phyloP scores from a whole-genome alignment of 2,888 invertebrate genomes.

The Asteroscopus sphinx region DNA sequence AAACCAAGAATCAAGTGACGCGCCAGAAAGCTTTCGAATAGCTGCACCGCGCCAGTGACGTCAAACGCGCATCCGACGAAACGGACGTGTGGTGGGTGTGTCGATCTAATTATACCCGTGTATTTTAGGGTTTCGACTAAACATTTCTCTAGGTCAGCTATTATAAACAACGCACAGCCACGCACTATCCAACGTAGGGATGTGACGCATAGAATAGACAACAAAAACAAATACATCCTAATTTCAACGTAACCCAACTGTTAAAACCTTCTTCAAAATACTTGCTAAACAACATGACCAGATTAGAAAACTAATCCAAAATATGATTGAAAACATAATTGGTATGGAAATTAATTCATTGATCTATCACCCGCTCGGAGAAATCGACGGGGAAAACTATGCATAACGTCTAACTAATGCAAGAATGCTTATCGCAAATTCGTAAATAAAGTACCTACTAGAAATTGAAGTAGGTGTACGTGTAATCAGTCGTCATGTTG shows the following conservation, averaged over 20 bases:
- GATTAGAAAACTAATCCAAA: conserved; percentile 44
- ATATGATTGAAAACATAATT: conserved; percentile 22
- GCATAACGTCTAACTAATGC: conserved; percentile 11
- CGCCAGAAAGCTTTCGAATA: conserved; percentile 24
- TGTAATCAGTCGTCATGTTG: conserved; percentile 23
- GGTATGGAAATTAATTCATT: conserved; percentile 51
- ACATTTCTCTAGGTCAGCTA: conserved; percentile 71
- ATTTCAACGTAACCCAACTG: background rate
- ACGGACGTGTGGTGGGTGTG: conserved; percentile 72
- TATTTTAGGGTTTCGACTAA: conserved; percentile 64
- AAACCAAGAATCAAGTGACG: conserved; percentile 26
- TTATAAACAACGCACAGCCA: conserved; percentile 54
- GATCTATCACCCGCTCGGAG: conserved; percentile 40
- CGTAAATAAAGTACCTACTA: conserved; percentile 28
- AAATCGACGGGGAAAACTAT: conserved; percentile 42
- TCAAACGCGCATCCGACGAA: conserved; percentile 65
- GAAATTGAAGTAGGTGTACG: conserved; percentile 19
- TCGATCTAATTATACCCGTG: conserved; percentile 73
- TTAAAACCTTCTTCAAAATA: background rate
- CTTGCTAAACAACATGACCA: conserved; percentile 14
- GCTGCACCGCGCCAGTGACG: conserved; percentile 61
- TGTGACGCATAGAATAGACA: conserved; percentile 25
- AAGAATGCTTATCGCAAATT: conserved; percentile 19
- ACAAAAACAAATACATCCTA: conserved; percentile 7
- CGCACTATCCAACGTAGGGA: conserved; percentile 49